phyloP scores from a whole-genome alignment of 2,113 vertebrate genomes.

The Zapus hudsonius region DNA sequence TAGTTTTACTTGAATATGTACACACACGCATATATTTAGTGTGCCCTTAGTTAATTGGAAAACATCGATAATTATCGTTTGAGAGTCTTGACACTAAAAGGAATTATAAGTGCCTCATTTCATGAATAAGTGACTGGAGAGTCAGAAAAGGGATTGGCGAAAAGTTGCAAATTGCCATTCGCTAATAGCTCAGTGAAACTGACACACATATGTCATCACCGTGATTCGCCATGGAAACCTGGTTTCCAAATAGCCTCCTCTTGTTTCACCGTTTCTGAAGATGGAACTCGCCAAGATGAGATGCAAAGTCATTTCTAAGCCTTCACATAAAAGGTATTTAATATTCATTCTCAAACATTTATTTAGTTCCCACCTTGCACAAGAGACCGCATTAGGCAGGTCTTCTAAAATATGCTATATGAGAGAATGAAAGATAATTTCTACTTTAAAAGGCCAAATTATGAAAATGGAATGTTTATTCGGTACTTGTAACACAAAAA shows the following conservation, averaged over 20 bases:
- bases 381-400: slow-evolving; percentile 34
- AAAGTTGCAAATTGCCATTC: not conserved
- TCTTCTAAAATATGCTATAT: slow-evolving; percentile 54
- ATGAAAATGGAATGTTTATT: slow-evolving; percentile 79
- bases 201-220: not conserved
- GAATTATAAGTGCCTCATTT: not conserved
- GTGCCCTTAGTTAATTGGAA: not conserved
- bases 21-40: not conserved
- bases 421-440: slow-evolving; percentile 68
- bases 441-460: slow-evolving; percentile 71
- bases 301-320: slow-evolving; percentile 63
- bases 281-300: slow-evolving; percentile 49
- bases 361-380: slow-evolving; percentile 61
- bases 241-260: not conserved
- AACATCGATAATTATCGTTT: not conserved
- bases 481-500: slow-evolving; percentile 65
- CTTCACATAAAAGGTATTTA: slow-evolving; percentile 59
- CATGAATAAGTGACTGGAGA: not conserved
- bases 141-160: not conserved
- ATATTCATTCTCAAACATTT: slow-evolving; percentile 78
- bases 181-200: not conserved
- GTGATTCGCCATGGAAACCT: not conserved
- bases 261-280: not conserved
- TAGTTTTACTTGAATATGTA: too few relatives aligned
- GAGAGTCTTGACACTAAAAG: not conserved